These are phyloP conservation scores for Garrulus glandarius DNA, from an alignment of 2,797 vertebrate genomes.

Conservation along the genomic window DNA sequence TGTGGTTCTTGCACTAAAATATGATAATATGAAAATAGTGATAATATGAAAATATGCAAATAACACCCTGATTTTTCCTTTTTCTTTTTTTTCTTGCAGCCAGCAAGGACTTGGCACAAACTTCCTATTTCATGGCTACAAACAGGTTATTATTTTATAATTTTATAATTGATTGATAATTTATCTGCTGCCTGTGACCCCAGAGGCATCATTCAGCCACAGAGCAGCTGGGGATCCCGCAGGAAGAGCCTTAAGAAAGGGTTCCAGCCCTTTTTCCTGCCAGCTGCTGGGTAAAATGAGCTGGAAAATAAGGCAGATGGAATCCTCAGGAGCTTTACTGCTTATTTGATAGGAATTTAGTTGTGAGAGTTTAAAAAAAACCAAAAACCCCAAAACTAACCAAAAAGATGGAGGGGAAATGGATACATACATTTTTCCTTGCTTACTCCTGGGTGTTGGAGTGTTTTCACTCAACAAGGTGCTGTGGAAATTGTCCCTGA, in stretches of 20 bases:
- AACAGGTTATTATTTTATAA: constrained; percentile 80
- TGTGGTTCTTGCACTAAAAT: fast-evolving
- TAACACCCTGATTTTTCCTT: not conserved
- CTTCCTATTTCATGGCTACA: constrained; percentile 86
- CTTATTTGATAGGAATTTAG: not conserved
- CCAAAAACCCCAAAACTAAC: not conserved
- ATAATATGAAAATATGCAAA: not conserved
- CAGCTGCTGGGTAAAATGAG: not conserved
- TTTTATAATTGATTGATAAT: not conserved
- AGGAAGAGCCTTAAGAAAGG: not conserved
- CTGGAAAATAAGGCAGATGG: not conserved
- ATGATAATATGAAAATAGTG: no score
- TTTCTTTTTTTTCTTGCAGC: constrained; percentile 64
- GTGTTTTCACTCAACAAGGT: not conserved
- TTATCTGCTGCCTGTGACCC: not conserved
- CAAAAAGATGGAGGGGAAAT: not conserved
- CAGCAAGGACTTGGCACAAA: constrained; percentile 86
- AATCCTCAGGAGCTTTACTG: not conserved
- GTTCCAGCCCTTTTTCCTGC: not conserved
- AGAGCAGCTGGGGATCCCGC: not conserved
- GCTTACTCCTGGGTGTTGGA: not conserved
- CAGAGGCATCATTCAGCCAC: not conserved
- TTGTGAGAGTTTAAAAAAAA: not conserved
- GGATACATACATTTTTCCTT: fast-evolving
- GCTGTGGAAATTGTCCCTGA: not conserved